These are phyloP conservation scores for cattle (Bos taurus) DNA, from an alignment of 2,113 vertebrate species.

Conservation along the genomic window DNA sequence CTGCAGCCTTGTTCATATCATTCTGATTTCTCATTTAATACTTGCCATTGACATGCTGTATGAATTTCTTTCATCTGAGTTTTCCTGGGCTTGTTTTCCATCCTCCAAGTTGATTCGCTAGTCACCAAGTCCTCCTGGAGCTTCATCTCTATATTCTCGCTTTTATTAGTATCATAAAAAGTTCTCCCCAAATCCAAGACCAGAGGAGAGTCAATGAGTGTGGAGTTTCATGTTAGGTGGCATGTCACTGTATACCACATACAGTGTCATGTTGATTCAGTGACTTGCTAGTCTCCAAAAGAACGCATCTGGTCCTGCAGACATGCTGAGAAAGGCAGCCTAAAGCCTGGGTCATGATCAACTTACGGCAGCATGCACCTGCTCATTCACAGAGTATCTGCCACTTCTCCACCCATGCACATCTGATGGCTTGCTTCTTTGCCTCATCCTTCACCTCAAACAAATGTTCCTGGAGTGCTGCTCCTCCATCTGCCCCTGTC, in stretches of 20 bases:
- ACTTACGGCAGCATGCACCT: not conserved
- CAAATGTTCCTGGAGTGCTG: not conserved
- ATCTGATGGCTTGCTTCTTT: not conserved
- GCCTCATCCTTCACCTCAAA: not conserved
- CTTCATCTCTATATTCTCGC: not conserved
- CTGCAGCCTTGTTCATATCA: not conserved
- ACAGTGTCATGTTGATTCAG: not conserved
- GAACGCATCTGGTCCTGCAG: not conserved
- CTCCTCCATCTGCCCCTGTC: not conserved
- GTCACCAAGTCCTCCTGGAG: not conserved
- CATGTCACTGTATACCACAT: not conserved
- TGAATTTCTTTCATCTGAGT: not conserved
- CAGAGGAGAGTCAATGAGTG: not conserved
- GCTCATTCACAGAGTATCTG: not conserved
- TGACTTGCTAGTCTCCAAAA: not conserved
- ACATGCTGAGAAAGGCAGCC: not conserved
- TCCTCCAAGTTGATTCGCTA: not conserved
- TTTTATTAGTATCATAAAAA: not conserved
- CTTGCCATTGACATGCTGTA: not conserved
- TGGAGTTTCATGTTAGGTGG: not conserved
- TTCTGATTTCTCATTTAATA: not conserved
- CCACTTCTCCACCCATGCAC: not conserved
- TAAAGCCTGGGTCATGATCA: accelerated
- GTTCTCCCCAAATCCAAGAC: not conserved
- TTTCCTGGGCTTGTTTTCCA: not conserved